Base-by-base conservation (phyloP, 2,797 vertebrate genomes). In the Euthynnus affinis region DNA sequence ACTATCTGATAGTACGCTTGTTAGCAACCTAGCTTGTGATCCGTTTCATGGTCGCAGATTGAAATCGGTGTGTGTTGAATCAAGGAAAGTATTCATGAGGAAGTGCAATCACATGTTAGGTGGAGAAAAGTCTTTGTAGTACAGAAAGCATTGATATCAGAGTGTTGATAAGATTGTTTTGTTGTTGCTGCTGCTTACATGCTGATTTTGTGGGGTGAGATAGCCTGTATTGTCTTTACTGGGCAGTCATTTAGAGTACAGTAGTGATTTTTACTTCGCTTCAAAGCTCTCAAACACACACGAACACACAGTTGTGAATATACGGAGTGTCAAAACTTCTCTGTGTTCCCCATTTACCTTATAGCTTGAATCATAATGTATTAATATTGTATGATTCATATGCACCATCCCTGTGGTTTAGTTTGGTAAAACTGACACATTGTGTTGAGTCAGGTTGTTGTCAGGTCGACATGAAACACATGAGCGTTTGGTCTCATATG, bases 21-120 rank as follows among this genome's bases (percentile, higher is more conserved):
- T 74, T 34, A 25, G 15, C 25, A 29, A 56, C n/a, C 25, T 12
- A n/a, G 32, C 20, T 55, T 66, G 42, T 14, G 15, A 58, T 74
- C 46, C 46, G 3, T 49, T 56, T 20, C 56, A 49, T 32, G 49
- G 22, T 4, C 5, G 67, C 57, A 46, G 34, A 55, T 25, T 60
- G 61, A 64, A 49, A 70, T 63, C 22, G 14, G 18, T 75, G 44
- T 51, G 29, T 65, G 61, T 29, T 69, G 60, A 65, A 55, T 60
- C 18, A 46, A n/a, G 13, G 20, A 51, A 12, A 57, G 37, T 25
- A 23, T n/a, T 29, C 18, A 62, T 58, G 65, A 77, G 58, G 76
- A 79, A 76, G 63, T 68, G 12, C 15, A 34, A n/a, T 80, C 68
- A 64, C 59, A 76, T 67, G 67, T 56, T 66, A 0, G n/a, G 4